A percentile compares a stretch with the other conserved stretches of the same genome.
These are phyloP conservation scores for Ibidorhyncha struthersii DNA, from an alignment of 2,113 vertebrate species.

Conservation along the genomic window DNA sequence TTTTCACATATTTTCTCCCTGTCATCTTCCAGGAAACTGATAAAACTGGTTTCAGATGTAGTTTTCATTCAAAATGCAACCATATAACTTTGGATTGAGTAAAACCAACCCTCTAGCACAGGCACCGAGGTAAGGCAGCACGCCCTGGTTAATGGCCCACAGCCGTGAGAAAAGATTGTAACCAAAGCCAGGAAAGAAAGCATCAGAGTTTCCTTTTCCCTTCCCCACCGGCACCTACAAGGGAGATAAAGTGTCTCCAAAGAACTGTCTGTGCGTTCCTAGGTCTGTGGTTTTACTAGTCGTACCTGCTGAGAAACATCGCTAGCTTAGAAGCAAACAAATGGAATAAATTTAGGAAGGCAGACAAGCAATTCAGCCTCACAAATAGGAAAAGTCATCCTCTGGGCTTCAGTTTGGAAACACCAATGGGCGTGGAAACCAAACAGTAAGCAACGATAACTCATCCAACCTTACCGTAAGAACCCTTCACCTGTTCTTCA, in stretches of 20 bases:
- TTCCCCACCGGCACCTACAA: accelerated
- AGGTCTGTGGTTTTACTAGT: not conserved
- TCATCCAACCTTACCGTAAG: not conserved
- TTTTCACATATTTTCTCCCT: constrained; percentile 42
- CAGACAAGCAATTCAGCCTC: not conserved
- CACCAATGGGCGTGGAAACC: not conserved
- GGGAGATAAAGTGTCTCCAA: not conserved
- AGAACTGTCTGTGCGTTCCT: not conserved
- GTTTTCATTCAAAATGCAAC: constrained; percentile 12
- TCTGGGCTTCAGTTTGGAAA: not conserved
- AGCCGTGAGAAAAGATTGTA: not conserved
- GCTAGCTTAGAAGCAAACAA: not conserved
- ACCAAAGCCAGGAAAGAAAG: not conserved
- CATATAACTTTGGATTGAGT: not conserved
- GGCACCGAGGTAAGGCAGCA: not conserved
- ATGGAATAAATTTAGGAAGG: not conserved
- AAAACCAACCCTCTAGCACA: not conserved
- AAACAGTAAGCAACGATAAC: not conserved
- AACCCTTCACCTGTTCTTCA: not conserved
- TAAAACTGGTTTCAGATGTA: constrained; percentile 58
- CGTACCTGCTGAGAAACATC: not conserved
- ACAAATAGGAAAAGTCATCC: not conserved
- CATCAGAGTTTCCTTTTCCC: not conserved
- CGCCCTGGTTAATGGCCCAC: not conserved
- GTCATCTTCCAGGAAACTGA: constrained; percentile 52